Evolutionary conservation across 2,797 vertebrate species (phyloP).

Genomic region (Jordanella pulchra): DNA sequence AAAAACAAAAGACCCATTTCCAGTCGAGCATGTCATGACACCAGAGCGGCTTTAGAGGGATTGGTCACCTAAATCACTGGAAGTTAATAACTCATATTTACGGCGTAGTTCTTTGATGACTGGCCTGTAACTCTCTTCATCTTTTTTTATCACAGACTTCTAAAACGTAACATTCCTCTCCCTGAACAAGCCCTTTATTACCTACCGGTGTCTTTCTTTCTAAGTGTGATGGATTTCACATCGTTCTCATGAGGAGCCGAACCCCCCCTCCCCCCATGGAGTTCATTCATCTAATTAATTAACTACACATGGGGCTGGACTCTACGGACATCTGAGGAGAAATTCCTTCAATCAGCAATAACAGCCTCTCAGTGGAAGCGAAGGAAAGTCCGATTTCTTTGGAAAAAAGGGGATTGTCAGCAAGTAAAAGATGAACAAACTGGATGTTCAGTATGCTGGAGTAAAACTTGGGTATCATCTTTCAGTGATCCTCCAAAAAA

Average conservation of each 20-base stretch:
- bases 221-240: slow-evolving; percentile 40
- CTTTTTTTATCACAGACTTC: slow-evolving; percentile 35
- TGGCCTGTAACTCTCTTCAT: not conserved
- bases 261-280: slow-evolving; percentile 24
- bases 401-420: slow-evolving; percentile 43
- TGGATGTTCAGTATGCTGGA: slow-evolving; percentile 21
- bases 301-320: slow-evolving; percentile 46
- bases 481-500: slow-evolving; percentile 15
- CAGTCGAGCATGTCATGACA: slow-evolving; percentile 24
- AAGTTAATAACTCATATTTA: slow-evolving; percentile 5
- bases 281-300: slow-evolving; percentile 51
- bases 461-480: slow-evolving; percentile 12
- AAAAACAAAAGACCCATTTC: slow-evolving; percentile 36
- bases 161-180: slow-evolving; percentile 67
- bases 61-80: slow-evolving; percentile 27
- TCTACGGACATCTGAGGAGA: slow-evolving; percentile 26
- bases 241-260: slow-evolving; percentile 26
- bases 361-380: slow-evolving; percentile 54
- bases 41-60: slow-evolving; percentile 42
- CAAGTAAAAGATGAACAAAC: slow-evolving; percentile 48
- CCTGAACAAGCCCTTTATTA: slow-evolving; percentile 62
- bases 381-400: slow-evolving; percentile 25
- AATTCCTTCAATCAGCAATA: slow-evolving; percentile 77
- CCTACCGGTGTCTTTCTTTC: slow-evolving; percentile 60
- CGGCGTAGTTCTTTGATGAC: not conserved